phyloP scores from a whole-genome alignment of 2,113 vertebrate species.

The Mionectes macconnelli region DNA sequence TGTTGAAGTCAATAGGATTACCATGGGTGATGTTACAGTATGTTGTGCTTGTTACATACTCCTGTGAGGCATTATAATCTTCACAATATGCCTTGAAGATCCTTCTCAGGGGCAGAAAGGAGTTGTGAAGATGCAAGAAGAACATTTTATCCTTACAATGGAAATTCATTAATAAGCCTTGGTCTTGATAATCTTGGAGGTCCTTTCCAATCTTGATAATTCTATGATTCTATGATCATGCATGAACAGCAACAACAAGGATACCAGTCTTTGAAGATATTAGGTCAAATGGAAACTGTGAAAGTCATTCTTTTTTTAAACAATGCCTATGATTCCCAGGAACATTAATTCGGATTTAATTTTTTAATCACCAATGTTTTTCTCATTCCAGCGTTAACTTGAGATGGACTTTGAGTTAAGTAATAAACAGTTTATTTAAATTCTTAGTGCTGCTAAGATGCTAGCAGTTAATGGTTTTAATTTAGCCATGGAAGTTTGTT shows the following conservation, averaged over 20 bases:
- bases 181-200: not conserved
- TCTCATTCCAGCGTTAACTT: not conserved
- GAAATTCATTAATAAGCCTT: not conserved
- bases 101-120: not conserved
- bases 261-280: not conserved
- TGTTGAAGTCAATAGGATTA: not conserved
- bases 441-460: not conserved
- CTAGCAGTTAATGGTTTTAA: not conserved
- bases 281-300: not conserved
- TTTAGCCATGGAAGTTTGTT: not conserved
- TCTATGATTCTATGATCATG: not conserved
- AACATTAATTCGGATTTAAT: not conserved
- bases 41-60: not conserved
- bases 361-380: not conserved
- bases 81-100: not conserved
- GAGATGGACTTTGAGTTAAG: not conserved
- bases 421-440: not conserved
- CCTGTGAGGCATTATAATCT: not conserved
- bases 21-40: not conserved
- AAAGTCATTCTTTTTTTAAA: not conserved
- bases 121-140: not conserved
- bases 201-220: not conserved
- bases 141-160: not conserved
- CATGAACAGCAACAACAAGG: not conserved
- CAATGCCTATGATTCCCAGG: not conserved